Evolutionary conservation across 2,113 vertebrate species (phyloP), one percentile per base, ranked within the genome.

Genomic region (Pachycephala philippinensis): DNA sequence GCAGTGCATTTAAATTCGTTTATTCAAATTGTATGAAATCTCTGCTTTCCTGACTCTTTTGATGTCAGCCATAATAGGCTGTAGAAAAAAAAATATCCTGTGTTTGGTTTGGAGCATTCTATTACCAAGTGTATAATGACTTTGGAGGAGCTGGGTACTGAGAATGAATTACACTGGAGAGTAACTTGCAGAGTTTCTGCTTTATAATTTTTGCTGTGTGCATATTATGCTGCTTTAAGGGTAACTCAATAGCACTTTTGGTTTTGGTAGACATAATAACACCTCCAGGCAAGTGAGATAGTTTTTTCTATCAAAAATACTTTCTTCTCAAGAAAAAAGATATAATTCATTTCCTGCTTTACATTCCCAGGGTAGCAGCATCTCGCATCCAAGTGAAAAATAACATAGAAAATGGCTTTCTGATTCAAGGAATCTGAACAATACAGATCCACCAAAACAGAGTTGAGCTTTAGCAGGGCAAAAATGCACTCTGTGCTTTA

Each of bases 261-360:
- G 21, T 89, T 96, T 95, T 87, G 87, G 65, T 63, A 94, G 93
- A 72, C 69, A 87, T 91, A 91, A 95, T 87, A 88, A 87, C 47
- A 59, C 53, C 79, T 86, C 86, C 53, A 81, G 88, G 90, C 79
- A 92, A 96, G 59, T 2, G 13, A 90, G 77, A 56, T 86, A 37
- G 0, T 33, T 22, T 89, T 88, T 91, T 26, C 60, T 57, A 53
- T 59, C 70, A 74, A 69, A 92, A 94, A 53, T 28, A 33, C 77
- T 87, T 95, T 37, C 8, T 79, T 90, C 77, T 65, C 59, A 35
- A 71, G 49, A 21, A 64, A 95, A 90, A n/a, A n/a, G n/a, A 93
- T 61, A 77, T 7, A 86, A 94, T 88, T 89, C 3, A 15, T 92
- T 94, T 90, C 70, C 74, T 84, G 45, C 50, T 86, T 88, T 90